Base-by-base conservation (phyloP, 2,888 invertebrate genomes). In the Eupeodes latifasciatus region DNA sequence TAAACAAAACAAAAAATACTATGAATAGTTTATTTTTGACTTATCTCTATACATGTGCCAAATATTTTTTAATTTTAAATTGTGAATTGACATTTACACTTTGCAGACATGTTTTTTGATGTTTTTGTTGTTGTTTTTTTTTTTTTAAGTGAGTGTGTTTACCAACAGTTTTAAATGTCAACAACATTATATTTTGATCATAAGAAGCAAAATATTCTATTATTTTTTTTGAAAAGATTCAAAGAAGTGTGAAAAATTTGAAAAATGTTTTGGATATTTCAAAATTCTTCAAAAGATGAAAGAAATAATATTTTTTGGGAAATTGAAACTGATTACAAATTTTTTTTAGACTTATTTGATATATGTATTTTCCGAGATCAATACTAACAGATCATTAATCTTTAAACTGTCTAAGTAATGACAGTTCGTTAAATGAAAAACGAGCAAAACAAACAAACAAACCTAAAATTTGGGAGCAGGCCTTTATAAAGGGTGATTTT, bases 101-200 rank as follows among this genome's bases (percentile, higher is more conserved):
- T 55, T 12, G 11, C 7, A 11, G 59, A 34, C n/a, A 47, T 59
- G 44, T 27, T n/a, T 40, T 19, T 19, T 19, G 19, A 19, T 19
- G 19, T 19, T 19, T 19, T 19, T 19, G 19, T 19, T 19, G 19
- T 1, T 19, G 19, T 19, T 19, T 19, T 19, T 59, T 59, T 34
- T 5, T 51, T 19, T 16, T 44, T 44, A 66, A 78, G 85, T 78
- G 51, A 71, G 82, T 47, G 78, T 82, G 74, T 86, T 82, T 75
- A 82, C 67, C 81, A 85, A 85, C 78, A 85, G 77, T 44, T 78
- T 81, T 6, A 9, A 59, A 72, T 67, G 11, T 75, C 36, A 75
- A 47, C 1, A 72, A 55, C 14, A n/a, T 16, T 51, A 27, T 51
- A 19, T 77, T 62, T 69, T 64, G 71, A 40, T 71, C 71, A 16